A percentile compares a stretch with the other conserved stretches of the same genome.
phyloP scores from a whole-genome alignment of 2,113 vertebrate species.

The Antechinus stuartii region DNA sequence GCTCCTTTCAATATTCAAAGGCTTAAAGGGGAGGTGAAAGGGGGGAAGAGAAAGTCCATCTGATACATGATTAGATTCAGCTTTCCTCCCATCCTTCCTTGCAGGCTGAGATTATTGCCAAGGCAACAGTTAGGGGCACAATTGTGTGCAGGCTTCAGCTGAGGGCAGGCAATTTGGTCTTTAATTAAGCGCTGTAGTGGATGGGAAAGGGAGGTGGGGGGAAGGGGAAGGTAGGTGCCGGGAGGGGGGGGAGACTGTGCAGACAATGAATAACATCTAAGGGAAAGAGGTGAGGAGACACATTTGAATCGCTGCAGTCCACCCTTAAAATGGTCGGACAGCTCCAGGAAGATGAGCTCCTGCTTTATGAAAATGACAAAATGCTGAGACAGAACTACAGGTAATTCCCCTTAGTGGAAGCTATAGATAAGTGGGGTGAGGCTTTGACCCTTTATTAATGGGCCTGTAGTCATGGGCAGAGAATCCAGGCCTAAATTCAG shows the following conservation, averaged over 20 bases:
- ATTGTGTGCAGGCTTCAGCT: constrained; percentile 5
- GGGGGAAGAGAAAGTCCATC: background rate
- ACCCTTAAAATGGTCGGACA: constrained; percentile 15
- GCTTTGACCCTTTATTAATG: constrained; percentile 35
- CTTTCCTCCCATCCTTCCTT: constrained; percentile 32
- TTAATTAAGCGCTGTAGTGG: background rate
- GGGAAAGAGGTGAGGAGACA: background rate
- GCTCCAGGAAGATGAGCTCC: background rate
- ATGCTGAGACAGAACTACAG: background rate
- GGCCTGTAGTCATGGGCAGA: constrained; percentile 19
- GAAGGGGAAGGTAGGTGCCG: too few relatives aligned
- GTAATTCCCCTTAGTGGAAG: background rate
- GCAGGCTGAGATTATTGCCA: constrained; percentile 23
- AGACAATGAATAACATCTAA: background rate
- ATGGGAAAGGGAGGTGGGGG: background rate
- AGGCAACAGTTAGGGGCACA: background rate
- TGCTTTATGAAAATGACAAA: background rate
- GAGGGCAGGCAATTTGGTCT: constrained; percentile 13
- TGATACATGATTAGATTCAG: constrained; percentile 8
- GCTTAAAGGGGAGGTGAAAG: constrained; percentile 7
- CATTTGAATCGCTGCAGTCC: background rate
- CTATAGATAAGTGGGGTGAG: constrained; percentile 9
- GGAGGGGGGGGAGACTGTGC: background rate
- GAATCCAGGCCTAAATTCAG: constrained; percentile 11
- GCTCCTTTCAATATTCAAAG: background rate